A percentile compares a stretch with the other conserved stretches of the same genome.
These are phyloP conservation scores for Cyphomyrus plagiostoma DNA, from an alignment of 2,113 vertebrate species.

Conservation along the genomic window DNA sequence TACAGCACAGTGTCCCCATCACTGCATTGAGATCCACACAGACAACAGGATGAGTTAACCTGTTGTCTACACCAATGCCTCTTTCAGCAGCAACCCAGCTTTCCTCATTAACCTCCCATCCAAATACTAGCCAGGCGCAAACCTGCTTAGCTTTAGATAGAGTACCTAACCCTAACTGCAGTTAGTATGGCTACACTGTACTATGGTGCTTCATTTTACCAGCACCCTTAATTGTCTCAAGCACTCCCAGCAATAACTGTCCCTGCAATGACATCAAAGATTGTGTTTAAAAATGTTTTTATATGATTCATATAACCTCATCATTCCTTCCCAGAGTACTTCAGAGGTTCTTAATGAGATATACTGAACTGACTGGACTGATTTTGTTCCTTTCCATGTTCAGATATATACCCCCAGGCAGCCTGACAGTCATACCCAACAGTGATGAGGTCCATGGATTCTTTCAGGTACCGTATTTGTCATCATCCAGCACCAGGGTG, in stretches of 20 bases:
- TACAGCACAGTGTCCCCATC: not conserved
- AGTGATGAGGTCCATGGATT: slow-evolving; percentile 1
- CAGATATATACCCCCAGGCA: not conserved
- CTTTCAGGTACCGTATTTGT: not conserved
- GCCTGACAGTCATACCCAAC: not conserved
- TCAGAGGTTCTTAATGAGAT: not conserved
- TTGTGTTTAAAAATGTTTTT: not conserved
- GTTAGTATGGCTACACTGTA: not conserved
- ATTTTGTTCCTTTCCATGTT: not conserved
- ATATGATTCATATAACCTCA: not conserved
- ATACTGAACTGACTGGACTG: not conserved
- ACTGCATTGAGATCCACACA: not conserved
- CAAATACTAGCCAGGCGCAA: not conserved
- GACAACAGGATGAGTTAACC: not conserved
- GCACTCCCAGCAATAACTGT: not conserved
- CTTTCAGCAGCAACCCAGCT: not conserved
- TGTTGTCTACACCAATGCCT: not conserved
- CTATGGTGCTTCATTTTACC: not conserved
- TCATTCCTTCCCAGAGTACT: not conserved
- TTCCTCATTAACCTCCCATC: not conserved
- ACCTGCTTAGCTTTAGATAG: not conserved
- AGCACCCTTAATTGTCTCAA: not conserved
- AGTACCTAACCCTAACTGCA: not conserved
- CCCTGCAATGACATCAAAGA: not conserved
- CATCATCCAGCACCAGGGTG: not conserved